Evolutionary conservation across 37 sponge, comb jelly and placozoan species (phyloP).

Genomic region (Agelas oroides): DNA sequence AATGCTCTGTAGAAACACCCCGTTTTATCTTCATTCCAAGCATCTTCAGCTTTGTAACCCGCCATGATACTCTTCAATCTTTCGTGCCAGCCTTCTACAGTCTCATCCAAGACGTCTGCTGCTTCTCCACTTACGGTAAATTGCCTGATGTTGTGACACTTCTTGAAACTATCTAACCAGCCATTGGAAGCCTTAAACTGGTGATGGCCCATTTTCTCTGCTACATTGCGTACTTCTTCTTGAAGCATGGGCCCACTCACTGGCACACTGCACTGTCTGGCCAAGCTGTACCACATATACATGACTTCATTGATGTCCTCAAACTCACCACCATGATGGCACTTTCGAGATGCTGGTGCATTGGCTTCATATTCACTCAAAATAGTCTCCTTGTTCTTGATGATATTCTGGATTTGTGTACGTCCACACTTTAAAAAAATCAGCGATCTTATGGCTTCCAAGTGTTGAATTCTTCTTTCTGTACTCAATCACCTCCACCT

Average conservation of each 20-base stretch:
- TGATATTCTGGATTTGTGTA: slow-evolving; percentile 41
- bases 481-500: slow-evolving; percentile 17
- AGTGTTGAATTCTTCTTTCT: slow-evolving; percentile 5
- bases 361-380: slow-evolving; percentile 31
- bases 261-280: slow-evolving; percentile 29
- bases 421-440: too few relatives aligned
- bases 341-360: slow-evolving; percentile 8
- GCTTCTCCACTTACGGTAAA: slow-evolving; percentile 40
- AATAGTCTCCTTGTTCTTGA: slow-evolving; percentile 54
- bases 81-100: slow-evolving; percentile 42
- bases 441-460: too few relatives aligned
- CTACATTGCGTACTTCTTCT: slow-evolving; percentile 36
- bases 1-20: slow-evolving; percentile 64
- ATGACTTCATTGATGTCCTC: slow-evolving; percentile 10
- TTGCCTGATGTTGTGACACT: slow-evolving; percentile 43
- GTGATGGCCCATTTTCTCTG: neutral
- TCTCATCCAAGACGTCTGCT: slow-evolving; percentile 28
- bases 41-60: slow-evolving; percentile 37
- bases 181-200: slow-evolving; percentile 64
- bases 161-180: slow-evolving; percentile 62
- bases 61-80: slow-evolving; percentile 3
- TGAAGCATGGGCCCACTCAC: slow-evolving; percentile 29
- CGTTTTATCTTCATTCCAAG: slow-evolving; percentile 53
- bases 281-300: slow-evolving; percentile 15
- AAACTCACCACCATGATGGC: neutral